phyloP scores from a whole-genome alignment of 2,797 vertebrate genomes.

The Natrix natrix region DNA sequence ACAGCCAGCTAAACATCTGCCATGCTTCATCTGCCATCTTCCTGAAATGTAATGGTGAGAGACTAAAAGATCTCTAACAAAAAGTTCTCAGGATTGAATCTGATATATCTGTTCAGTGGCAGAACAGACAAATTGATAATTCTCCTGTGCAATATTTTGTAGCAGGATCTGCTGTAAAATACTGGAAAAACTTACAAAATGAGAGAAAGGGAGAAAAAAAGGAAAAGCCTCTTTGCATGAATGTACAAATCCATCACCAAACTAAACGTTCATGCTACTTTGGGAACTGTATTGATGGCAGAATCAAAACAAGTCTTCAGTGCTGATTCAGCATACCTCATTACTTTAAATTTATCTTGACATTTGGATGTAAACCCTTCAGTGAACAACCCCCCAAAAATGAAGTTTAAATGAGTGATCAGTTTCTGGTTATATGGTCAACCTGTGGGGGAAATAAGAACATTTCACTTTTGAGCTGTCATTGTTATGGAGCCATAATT shows the following conservation, averaged over 20 bases:
- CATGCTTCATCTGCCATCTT: neutral
- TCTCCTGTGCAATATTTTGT: neutral
- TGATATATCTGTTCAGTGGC: neutral
- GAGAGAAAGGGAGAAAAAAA: neutral
- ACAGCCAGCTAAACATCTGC: neutral
- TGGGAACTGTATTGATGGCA: neutral
- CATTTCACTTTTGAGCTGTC: slow-evolving; percentile 14
- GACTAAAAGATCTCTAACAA: neutral
- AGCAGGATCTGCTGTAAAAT: neutral
- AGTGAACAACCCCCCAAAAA: neutral
- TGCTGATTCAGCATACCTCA: neutral
- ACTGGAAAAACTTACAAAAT: neutral
- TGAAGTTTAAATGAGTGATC: slow-evolving; percentile 43
- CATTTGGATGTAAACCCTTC: neutral
- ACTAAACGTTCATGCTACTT: neutral
- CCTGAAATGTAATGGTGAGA: neutral
- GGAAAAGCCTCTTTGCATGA: neutral
- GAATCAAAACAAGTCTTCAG: neutral
- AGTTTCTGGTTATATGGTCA: slow-evolving; percentile 33
- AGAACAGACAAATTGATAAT: neutral
- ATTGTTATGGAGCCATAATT: slow-evolving; percentile 4
- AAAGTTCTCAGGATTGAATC: neutral
- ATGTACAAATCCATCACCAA: neutral
- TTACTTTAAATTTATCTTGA: neutral
- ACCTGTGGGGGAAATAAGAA: neutral